Evolutionary conservation across 2,888 invertebrate genomes (phyloP).

Genomic region (Euplexia lucipara): DNA sequence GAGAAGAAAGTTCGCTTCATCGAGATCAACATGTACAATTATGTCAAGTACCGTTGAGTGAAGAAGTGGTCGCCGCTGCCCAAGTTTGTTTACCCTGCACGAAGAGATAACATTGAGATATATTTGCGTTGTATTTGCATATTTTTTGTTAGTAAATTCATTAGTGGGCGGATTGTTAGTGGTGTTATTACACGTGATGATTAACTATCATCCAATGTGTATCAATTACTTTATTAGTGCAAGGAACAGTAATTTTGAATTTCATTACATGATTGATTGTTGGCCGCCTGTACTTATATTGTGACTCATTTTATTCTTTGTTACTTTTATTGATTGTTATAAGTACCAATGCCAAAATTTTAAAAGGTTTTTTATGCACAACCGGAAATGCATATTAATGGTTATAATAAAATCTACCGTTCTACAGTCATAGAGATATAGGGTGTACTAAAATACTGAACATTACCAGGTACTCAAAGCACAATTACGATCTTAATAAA

Average conservation of each 20-base stretch:
- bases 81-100: constrained; percentile 71
- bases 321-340: constrained; percentile 40
- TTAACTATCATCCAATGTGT: constrained; percentile 50
- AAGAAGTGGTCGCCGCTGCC: constrained; percentile 67
- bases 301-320: constrained; percentile 35
- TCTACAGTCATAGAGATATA: neutral
- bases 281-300: constrained; percentile 6
- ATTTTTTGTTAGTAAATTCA: constrained; percentile 76
- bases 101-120: constrained; percentile 69
- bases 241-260: constrained; percentile 58
- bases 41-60: constrained; percentile 75
- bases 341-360: constrained; percentile 38
- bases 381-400: constrained; percentile 30
- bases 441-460: neutral
- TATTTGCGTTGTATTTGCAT: constrained; percentile 78
- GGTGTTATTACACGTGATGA: constrained; percentile 51
- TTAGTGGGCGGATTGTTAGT: constrained; percentile 53
- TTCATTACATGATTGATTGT: constrained; percentile 58
- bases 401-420: constrained; percentile 11
- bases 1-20: constrained; percentile 52
- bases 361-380: constrained; percentile 32
- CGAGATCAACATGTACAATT: constrained; percentile 64
- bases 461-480: neutral
- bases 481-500: neutral
- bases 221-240: constrained; percentile 64